Base-by-base conservation (phyloP, 2,797 vertebrate species). In the Sciurus carolinensis region DNA sequence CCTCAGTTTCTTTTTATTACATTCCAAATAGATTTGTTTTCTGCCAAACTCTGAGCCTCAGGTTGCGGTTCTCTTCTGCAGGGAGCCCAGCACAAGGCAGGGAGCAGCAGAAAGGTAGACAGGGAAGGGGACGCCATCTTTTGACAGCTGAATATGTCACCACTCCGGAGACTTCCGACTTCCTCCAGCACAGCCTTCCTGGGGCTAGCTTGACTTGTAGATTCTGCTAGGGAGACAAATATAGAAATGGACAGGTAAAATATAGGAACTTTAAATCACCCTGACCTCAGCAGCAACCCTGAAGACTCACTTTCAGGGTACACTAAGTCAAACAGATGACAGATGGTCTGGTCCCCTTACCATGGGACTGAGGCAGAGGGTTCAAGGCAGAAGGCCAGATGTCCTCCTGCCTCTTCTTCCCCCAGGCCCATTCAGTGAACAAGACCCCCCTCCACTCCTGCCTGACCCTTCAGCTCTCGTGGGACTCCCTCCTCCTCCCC, bases 401-500 rank as follows among this genome's bases (percentile, higher is more conserved):
- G 11, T 1, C 47, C n/a, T 76, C 52, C 52, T 30, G 42, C 26
- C 33, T 30, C 12, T 33, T 66, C 6, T 39, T 83, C 10, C 20
- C 42, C 12, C 6, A 71, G 2, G 47, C n/a, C 39, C 14, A 24
- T 9, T 47, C 85, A 13, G 26, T 36, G n/a, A 36, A 10, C 1
- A 4, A 52, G 33, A 47, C 73, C 7, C 7, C 0, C 47, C 33
- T 28, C 3, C 1, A 15, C 33, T 66, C 17, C 0, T 28, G 18
- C 47, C 24, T 52, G 42, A 22, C n/a, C 28, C 17, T 0, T 84
- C 64, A 39, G 17, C 18, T 9, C 17, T 13, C 13, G 0, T 14
- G 1, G 0, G 79, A 36, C 3, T 0, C 5, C 0, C 52, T 6
- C n/a, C n/a, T 4, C n/a, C 75, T 59, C 28, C 20, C 44, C 30